Base-by-base conservation (phyloP, 2,797 vertebrate genomes). In the Ptychobarbus kaznakovi region DNA sequence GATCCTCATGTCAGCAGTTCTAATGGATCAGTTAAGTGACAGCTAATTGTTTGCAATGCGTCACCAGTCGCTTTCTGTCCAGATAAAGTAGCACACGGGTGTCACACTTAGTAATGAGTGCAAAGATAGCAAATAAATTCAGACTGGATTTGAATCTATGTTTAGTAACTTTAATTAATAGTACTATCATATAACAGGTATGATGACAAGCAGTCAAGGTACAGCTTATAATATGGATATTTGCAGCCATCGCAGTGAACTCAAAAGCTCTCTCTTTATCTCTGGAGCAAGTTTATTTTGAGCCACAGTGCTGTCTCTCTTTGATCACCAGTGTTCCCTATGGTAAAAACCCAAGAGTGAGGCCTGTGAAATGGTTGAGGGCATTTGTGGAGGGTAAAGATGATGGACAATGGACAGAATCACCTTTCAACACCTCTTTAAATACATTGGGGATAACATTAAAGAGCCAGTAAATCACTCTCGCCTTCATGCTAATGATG, bases 391-490 rank as follows among this genome's bases (percentile, higher is more conserved):
- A 77, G 81, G 86, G 42, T 73, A 80, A 63, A 69, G 81, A 72
- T 70, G 77, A 85, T 35, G 66, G 77, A 86, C 85, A 79, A 63
- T 85, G 82, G 75, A 44, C 85, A 76, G 77, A 81, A 75, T 77
- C 53, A 25, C 53, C 40, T 73, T 86, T 89, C 86, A 77, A 66
- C 86, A 69, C 63, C 85, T 86, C 80, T 88, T 66, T 73, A 88
- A 86, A 89, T 89, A 89, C 86, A 81, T 79, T 76, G 13, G 63
- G 73, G 65, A 86, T 88, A 44, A 86, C 63, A 83, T 72, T 85
- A 84, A 87, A 85, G 82, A 78, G 70, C 80, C 82, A 69, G 58
- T 87, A 85, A 82, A 87, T 69, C 42, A 40, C 44, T 73, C 58
- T 51, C 15, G 72, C 74, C 46, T 25, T 46, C 32, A 79, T 69